These are phyloP conservation scores for Urocyon cinereoargenteus DNA, from an alignment of 2,797 vertebrate species.

Conservation along the genomic window DNA sequence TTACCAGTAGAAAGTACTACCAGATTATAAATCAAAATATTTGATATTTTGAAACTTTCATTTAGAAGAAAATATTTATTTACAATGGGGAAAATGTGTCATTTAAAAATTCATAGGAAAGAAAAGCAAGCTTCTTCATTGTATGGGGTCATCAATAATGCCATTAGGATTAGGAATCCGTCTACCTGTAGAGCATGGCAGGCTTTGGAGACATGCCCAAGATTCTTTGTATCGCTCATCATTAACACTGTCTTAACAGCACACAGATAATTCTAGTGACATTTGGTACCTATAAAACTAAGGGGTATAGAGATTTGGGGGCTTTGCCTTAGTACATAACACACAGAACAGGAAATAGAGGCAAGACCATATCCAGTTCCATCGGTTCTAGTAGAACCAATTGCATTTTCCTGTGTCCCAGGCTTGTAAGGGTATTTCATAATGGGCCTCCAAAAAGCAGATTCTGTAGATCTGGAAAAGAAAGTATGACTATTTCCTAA, in stretches of 20 bases:
- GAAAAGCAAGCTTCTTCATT: not conserved
- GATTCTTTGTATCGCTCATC: not conserved
- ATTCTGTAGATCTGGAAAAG: not conserved
- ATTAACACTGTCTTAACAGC: not conserved
- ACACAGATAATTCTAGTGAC: not conserved
- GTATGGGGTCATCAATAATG: not conserved
- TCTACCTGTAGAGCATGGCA: not conserved
- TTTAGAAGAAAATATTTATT: not conserved
- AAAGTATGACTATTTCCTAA: not conserved
- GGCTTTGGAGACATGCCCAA: not conserved
- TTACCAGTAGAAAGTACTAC: not conserved
- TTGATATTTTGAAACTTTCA: conserved; percentile 15
- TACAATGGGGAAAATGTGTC: not conserved
- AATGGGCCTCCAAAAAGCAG: not conserved
- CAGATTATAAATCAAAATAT: not conserved
- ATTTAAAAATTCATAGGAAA: conserved; percentile 13
- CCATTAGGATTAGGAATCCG: not conserved
- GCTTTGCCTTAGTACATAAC: not conserved
- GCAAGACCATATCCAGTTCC: not conserved
- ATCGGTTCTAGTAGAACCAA: not conserved
- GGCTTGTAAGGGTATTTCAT: not conserved
- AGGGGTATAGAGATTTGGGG: not conserved
- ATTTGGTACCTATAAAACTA: not conserved
- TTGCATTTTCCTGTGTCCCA: not conserved
- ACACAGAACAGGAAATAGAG: not conserved